Base-by-base conservation (phyloP, 2,888 invertebrate genomes). In the Hirtodrosophila alboralis region DNA sequence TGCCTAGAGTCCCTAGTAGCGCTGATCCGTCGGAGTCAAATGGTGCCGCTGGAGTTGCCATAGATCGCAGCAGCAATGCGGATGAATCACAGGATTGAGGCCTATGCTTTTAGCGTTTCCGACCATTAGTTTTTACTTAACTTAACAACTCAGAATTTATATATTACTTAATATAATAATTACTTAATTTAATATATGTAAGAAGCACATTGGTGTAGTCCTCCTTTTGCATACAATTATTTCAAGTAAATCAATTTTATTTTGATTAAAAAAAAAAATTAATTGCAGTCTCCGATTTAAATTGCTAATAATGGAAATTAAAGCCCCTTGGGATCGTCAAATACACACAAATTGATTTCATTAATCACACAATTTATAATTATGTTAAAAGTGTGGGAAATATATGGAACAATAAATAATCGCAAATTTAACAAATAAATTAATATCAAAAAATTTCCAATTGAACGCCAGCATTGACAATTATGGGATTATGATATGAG, bases 1-100 rank as follows among this genome's bases (percentile, higher is more conserved):
- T 96, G 45, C 95, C 96, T 0, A 95, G 96, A 0, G 95, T 96
- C 14, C 95, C 96, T 3, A 84, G 75, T 47, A 88, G 88, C 58
- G 85, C 90, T 23, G 90, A 90, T 33, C 90, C 90, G 57, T 89
- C 90, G 0, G 90, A 91, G 61, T 90, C 90, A 44, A 90, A 90
- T 69, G 89, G 90, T 21, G 84, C 81, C 38, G 62, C 75, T 8
- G 87, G 91, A 92, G 75, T 88, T 13, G 78, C 89, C 23, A 59
- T 86, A 59, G 90, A 90, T 66, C 88, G 90, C 26, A 87, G 76
- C 53, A 89, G 90, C 60, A 90, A 89, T 69, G 88, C 89, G 3
- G 90, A 89, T 9, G 90, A 91, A 60, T 90, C 90, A 14, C 90
- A 91, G 73, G 90, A 90, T 88, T 90, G 88, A 90, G 81, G 75